A percentile compares a stretch with the other conserved stretches of the same genome.
These are phyloP conservation scores for Karalla daura DNA, from an alignment of 2,797 vertebrate species.

Conservation along the genomic window DNA sequence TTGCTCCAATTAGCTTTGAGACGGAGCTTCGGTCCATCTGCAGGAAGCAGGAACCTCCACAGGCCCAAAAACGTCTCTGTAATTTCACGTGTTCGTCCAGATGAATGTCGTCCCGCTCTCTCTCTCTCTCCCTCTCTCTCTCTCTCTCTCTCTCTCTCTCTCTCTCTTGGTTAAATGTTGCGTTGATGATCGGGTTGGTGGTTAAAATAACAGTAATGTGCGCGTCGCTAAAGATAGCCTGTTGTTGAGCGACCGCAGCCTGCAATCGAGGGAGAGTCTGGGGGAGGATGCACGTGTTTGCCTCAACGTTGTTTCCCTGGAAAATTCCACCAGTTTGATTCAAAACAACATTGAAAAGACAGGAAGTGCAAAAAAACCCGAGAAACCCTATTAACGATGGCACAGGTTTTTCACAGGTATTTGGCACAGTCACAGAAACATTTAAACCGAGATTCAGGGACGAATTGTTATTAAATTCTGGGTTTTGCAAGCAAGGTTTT, in stretches of 20 bases:
- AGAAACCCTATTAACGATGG: slow-evolving; percentile 30
- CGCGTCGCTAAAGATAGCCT: slow-evolving; percentile 47
- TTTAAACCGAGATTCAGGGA: too few relatives aligned
- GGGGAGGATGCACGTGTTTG: slow-evolving; percentile 33
- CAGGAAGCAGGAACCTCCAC: slow-evolving; percentile 11
- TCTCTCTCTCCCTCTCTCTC: too few relatives aligned
- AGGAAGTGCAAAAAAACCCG: slow-evolving; percentile 32
- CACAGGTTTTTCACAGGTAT: too few relatives aligned
- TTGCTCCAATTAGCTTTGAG: slow-evolving; percentile 64
- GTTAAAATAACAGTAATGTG: slow-evolving; percentile 43
- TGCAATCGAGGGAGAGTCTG: slow-evolving; percentile 28
- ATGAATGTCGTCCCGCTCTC: too few relatives aligned
- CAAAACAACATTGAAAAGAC: too few relatives aligned
- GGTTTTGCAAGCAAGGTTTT: too few relatives aligned
- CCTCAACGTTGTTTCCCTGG: slow-evolving; percentile 27
- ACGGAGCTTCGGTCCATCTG: slow-evolving; percentile 44
- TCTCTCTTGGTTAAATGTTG: too few relatives aligned
- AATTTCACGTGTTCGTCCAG: not conserved
- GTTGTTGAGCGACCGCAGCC: slow-evolving; percentile 38
- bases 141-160: too few relatives aligned
- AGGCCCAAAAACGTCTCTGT: slow-evolving; percentile 2
- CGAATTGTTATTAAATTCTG: too few relatives aligned
- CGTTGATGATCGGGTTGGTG: slow-evolving; percentile 8
- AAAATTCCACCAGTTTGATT: slow-evolving; percentile 64
- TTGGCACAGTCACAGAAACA: too few relatives aligned